Percentiles rank a stretch among this genome's conserved stretches.
phyloP scores from a whole-genome alignment of 2,113 vertebrate genomes.

The Phaethon lepturus region DNA sequence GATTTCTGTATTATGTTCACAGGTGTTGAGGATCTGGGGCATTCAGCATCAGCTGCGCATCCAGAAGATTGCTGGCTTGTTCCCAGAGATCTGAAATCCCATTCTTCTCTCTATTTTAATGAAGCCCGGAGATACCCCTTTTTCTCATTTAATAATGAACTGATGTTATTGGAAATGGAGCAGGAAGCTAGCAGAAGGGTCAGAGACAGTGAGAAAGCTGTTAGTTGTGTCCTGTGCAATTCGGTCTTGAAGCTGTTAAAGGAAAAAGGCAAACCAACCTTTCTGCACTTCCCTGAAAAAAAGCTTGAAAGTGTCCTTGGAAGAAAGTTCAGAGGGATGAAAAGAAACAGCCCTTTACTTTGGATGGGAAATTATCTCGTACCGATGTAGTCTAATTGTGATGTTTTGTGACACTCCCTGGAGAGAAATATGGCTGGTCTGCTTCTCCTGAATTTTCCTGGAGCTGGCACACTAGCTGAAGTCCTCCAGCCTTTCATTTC shows the following conservation, averaged over 20 bases:
- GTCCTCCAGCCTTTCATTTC: not conserved
- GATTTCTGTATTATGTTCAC: conserved; percentile 17
- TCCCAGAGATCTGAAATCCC: conserved; percentile 71
- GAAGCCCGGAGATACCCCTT: conserved; percentile 67
- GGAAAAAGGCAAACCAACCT: not conserved
- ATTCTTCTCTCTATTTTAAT: conserved; percentile 70
- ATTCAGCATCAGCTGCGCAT: conserved; percentile 73
- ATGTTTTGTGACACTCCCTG: not conserved
- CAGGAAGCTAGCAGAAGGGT: conserved; percentile 52
- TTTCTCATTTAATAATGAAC: conserved; percentile 70
- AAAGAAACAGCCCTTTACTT: not conserved
- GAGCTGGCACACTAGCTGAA: not conserved
- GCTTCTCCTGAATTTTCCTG: not conserved
- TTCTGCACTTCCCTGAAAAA: not conserved
- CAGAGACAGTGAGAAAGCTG: conserved; percentile 74
- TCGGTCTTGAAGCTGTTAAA: conserved; percentile 75
- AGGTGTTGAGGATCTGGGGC: conserved; percentile 76
- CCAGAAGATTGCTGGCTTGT: conserved; percentile 66
- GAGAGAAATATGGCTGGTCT: not conserved
- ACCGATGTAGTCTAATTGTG: not conserved
- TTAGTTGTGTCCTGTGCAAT: conserved; percentile 79
- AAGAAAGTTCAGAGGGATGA: not conserved
- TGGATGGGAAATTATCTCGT: not conserved
- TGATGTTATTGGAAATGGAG: conserved; percentile 73
- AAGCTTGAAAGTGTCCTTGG: not conserved